Base-by-base conservation (phyloP, 2,113 vertebrate genomes). In the Heterotilapia buettikoferi region DNA sequence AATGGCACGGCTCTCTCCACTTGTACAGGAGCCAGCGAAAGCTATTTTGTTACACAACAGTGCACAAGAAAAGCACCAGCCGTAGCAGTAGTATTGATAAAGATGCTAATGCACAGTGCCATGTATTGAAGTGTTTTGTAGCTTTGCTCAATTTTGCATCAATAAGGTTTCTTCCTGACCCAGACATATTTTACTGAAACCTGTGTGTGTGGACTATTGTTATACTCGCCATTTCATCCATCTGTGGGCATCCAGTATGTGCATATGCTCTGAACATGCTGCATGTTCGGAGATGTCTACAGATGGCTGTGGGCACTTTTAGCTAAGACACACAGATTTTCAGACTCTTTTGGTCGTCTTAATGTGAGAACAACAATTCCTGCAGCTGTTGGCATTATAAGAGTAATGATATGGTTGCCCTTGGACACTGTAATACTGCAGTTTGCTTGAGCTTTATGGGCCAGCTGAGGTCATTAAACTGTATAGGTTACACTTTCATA, bases 401-500 rank as follows among this genome's bases (percentile, higher is more conserved):
- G 76, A 83, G 83, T 85, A 86, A 93, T 92, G 82, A 91, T 90
- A 88, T 87, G 91, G 86, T 88, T 90, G 87, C 63, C 80, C 80
- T 89, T 90, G 84, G 93, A 93, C 73, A 79, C 82, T 91, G 54
- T 92, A 95, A 92, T 80, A 90, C 86, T 73, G 82, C 73, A 84
- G 88, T 92, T 94, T 88, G 85, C 53, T 82, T 66, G 85, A 87
- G 80, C 82, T 93, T 92, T 93, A 93, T 80, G 45, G 86, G 83
- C 83, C 82, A 86, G 91, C 89, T 88, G 88, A 95, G 93, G 91
- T 95, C 91, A 93, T 91, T 89, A 90, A 92, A 93, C 68, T 89
- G 78, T 89, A 93, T 89, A 92, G 83, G 87, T 83, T 93, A 91
- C 84, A 90, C 84, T 84, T 56, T 91, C n/a, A 90, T 81, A 91